A percentile compares a stretch with the other conserved stretches of the same genome.
These are phyloP conservation scores for Grallaria varia DNA, from an alignment of 2,113 vertebrate species.

Conservation along the genomic window DNA sequence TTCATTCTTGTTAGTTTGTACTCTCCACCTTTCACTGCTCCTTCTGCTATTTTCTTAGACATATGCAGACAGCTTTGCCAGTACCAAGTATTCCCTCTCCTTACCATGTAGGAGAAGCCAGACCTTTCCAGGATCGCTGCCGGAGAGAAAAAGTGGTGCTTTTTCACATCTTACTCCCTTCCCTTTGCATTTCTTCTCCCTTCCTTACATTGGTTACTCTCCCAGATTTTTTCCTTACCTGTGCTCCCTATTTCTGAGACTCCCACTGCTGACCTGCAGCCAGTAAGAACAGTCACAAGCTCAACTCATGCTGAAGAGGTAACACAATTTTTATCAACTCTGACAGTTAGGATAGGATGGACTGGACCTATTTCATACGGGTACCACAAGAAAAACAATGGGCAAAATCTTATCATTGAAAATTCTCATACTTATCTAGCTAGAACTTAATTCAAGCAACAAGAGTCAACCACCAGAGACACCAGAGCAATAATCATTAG, in stretches of 20 bases:
- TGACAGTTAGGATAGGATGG: not conserved
- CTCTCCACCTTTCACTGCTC: not conserved
- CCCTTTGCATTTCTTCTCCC: not conserved
- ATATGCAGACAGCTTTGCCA: not conserved
- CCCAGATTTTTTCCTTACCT: not conserved
- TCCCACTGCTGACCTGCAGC: not conserved
- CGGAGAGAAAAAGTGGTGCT: not conserved
- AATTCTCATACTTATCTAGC: not conserved
- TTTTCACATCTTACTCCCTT: not conserved
- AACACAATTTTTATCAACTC: not conserved
- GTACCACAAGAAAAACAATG: not conserved
- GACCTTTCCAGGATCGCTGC: not conserved
- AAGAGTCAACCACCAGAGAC: not conserved
- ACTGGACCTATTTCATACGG: not conserved
- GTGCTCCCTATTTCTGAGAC: not conserved
- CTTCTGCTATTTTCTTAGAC: not conserved
- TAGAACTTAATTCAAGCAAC: not conserved
- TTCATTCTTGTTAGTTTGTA: not conserved
- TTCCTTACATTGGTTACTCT: not conserved
- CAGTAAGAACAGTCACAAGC: not conserved
- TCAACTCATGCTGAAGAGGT: not conserved
- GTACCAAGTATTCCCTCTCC: not conserved
- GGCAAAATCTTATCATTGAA: not conserved
- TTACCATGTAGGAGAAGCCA: not conserved
- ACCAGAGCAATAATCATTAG: not conserved